A percentile compares a stretch with the other conserved stretches of the same genome.
Evolutionary conservation across 2,888 invertebrate species (phyloP).

Genomic region (Chloroclystis v-ata): DNA sequence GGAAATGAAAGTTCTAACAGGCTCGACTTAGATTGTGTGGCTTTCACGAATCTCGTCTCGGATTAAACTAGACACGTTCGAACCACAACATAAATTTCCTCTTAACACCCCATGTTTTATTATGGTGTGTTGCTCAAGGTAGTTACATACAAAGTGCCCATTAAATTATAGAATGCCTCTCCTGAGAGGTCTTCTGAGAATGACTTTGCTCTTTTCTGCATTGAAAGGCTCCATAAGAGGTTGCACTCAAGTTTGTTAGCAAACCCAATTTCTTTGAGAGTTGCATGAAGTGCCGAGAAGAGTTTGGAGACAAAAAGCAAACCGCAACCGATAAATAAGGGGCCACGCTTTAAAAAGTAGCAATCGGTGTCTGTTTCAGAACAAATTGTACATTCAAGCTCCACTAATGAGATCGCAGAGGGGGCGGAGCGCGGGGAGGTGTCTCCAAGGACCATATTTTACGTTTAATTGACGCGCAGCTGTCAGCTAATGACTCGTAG

Average conservation of each 20-base stretch:
- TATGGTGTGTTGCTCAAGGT: constrained; percentile 30
- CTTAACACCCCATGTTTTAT: constrained; percentile 45
- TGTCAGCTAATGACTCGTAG: constrained; percentile 72
- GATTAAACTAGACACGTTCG: constrained; percentile 64
- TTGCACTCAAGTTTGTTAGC: not conserved
- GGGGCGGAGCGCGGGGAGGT: constrained; percentile 32
- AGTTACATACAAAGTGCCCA: constrained; percentile 23
- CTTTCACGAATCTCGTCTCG: constrained; percentile 53
- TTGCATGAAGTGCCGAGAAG: constrained; percentile 7
- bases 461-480: constrained; percentile 75
- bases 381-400: constrained; percentile 72
- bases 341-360: constrained; percentile 60
- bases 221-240: constrained; percentile 7
- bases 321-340: constrained; percentile 43
- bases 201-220: constrained; percentile 16
- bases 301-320: constrained; percentile 14
- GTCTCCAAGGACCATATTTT: constrained; percentile 71
- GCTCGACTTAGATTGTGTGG: constrained; percentile 60
- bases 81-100: constrained; percentile 62
- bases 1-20: constrained; percentile 61
- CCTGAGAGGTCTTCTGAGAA: constrained; percentile 21
- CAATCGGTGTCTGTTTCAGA: constrained; percentile 71
- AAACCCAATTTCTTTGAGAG: constrained; percentile 6
- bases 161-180: constrained; percentile 30
- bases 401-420: constrained; percentile 68